Conservation (phyloP, 2,797 vertebrate species). For the Peromyscus nudipes region DNA sequence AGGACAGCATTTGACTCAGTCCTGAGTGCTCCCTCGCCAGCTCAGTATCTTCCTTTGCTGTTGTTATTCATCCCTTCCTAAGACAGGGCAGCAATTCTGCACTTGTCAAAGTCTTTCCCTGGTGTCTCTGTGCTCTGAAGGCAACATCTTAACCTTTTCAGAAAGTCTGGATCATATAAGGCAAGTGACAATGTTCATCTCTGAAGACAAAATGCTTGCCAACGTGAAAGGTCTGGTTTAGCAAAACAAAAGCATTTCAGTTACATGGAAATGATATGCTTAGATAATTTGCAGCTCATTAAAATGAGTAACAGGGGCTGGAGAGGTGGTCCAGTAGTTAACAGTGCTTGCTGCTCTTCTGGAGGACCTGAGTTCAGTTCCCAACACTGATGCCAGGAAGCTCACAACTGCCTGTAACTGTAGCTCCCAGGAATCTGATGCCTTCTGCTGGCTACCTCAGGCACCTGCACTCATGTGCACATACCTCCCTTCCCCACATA, state of each 20-base stretch:
- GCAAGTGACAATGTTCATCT: conserved; percentile 79
- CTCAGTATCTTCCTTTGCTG: conserved; percentile 68
- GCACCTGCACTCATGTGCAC: not conserved
- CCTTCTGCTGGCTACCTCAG: not conserved
- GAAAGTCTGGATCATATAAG: conserved; percentile 74
- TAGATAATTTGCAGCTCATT: conserved; percentile 52
- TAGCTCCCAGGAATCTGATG: not conserved
- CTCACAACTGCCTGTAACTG: not conserved
- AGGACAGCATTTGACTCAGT: conserved; percentile 69
- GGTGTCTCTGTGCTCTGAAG: conserved; percentile 76
- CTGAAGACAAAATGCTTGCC: conserved; percentile 67
- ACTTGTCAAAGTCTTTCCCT: conserved; percentile 75
- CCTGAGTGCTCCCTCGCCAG: conserved; percentile 68
- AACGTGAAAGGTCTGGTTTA: conserved; percentile 80
- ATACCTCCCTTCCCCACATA: not conserved
- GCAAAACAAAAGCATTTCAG: conserved; percentile 21
- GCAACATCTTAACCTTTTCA: conserved; percentile 82
- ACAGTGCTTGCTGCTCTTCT: not conserved
- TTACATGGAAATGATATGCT: not conserved
- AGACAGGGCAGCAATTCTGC: conserved; percentile 62
- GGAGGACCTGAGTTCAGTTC: not conserved
- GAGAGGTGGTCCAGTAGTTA: not conserved
- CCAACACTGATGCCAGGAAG: not conserved
- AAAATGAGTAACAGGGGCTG: not conserved
- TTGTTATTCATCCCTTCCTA: conserved; percentile 76